phyloP scores from a whole-genome alignment of 2,113 vertebrate species.

The Amazona guildingii region DNA sequence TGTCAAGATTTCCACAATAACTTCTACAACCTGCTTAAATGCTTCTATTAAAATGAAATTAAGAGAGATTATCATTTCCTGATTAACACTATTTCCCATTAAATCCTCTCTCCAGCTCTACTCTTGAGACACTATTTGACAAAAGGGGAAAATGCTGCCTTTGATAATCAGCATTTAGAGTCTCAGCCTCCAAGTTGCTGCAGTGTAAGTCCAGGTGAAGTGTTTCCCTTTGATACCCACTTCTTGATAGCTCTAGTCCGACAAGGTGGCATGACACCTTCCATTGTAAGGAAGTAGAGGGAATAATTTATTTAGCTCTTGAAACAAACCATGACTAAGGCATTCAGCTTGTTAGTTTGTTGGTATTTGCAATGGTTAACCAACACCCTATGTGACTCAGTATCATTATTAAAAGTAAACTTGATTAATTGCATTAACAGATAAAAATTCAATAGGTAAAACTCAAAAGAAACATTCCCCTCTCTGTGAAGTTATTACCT shows the following conservation, averaged over 20 bases:
- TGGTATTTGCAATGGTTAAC: slow-evolving; percentile 26
- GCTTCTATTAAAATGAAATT: background rate
- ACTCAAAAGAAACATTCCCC: slow-evolving; percentile 23
- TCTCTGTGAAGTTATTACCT: background rate
- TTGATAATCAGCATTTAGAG: background rate
- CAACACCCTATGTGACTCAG: slow-evolving; percentile 43
- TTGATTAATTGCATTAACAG: background rate
- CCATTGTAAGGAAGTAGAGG: background rate
- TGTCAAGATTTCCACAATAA: background rate
- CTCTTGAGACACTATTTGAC: background rate
- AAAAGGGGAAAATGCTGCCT: background rate
- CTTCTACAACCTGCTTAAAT: background rate
- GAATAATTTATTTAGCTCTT: background rate
- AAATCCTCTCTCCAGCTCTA: background rate
- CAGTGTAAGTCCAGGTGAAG: background rate
- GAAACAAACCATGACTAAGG: slow-evolving; percentile 19
- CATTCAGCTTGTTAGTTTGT: slow-evolving; percentile 17
- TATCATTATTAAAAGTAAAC: background rate
- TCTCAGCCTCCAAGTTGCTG: background rate
- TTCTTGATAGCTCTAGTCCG: background rate
- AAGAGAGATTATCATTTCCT: background rate
- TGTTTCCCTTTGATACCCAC: background rate
- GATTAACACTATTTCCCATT: slow-evolving; percentile 4
- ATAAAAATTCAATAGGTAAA: background rate
- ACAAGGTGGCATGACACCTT: background rate